Evolutionary conservation across 2,113 vertebrate genomes (phyloP), one percentile per base, ranked within the genome.

Genomic region (Eurystomus gularis): DNA sequence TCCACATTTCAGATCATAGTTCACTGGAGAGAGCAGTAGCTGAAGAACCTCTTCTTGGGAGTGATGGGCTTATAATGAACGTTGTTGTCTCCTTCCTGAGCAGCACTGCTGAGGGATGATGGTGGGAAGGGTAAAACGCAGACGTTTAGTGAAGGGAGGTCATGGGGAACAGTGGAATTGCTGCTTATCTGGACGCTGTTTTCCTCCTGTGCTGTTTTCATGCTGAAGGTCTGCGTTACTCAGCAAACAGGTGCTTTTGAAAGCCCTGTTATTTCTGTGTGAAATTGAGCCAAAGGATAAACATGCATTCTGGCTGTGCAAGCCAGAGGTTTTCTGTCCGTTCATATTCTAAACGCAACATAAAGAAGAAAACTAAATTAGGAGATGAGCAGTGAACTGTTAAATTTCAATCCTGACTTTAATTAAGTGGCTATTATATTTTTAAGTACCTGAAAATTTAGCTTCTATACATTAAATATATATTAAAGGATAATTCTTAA

Each of bases 361-460:
- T 40, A 48, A 85, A 69, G 48, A 25, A 77, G 40, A 54, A 77
- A 64, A 15, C 73, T 73, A 61, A 86, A 94, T 94, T 86, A 90
- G 21, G n/a, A 70, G 51, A 62, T 54, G 33, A 82, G 69, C 58
- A n/a, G 68, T 66, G 76, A 90, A 83, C 58, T 82, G 85, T 72
- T 94, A 80, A 28, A 80, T 93, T 96, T 81, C 61, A 68, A n/a
- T 78, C 60, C 58, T 82, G 65, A 55, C 72, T 88, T 86, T 54
- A 86, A 86, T 94, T 92, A 94, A 93, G 26, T 82, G 52, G 35
- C 35, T 88, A 37, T 84, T 92, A 48, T 69, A 37, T 82, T 95
- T 92, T 35, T 52, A 90, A 92, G 65, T 82, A 72, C 55, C 65
- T 86, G 57, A 71, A 91, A 85, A 87, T 26, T 55, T 93, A 2